Conservation (phyloP, 2,113 vertebrate genomes). For the Pandion haliaetus region DNA sequence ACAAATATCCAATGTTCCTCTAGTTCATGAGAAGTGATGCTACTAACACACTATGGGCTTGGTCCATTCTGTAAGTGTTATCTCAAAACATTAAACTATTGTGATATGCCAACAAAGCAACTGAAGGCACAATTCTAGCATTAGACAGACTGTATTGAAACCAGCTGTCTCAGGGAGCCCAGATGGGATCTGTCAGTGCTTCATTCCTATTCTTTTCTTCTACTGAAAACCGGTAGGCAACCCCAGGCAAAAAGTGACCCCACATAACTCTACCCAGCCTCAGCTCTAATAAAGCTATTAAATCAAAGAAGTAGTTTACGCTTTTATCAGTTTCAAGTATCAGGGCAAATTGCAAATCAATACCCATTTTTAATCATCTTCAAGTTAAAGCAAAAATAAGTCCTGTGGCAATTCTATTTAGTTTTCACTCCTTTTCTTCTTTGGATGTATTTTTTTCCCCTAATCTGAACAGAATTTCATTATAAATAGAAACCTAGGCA, state of each 20-base stretch:
- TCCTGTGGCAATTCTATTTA: slow-evolving; percentile 15
- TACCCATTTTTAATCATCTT: slow-evolving; percentile 47
- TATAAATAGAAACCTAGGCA: slow-evolving; percentile 26
- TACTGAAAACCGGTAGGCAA: slow-evolving; percentile 50
- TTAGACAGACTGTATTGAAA: slow-evolving; percentile 47
- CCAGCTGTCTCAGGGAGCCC: slow-evolving; percentile 42
- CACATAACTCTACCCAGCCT: slow-evolving; percentile 26
- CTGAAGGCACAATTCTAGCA: slow-evolving; percentile 29
- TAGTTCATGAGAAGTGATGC: background rate
- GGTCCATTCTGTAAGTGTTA: slow-evolving; percentile 13
- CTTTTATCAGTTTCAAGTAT: slow-evolving; percentile 47
- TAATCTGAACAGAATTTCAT: slow-evolving; percentile 29
- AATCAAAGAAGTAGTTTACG: background rate
- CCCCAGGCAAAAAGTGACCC: slow-evolving; percentile 45
- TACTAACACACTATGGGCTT: background rate
- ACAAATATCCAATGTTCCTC: background rate
- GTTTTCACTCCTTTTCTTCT: background rate
- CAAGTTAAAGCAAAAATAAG: slow-evolving; percentile 36
- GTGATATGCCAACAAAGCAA: slow-evolving; percentile 52
- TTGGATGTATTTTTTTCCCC: background rate
- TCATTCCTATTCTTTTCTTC: slow-evolving; percentile 56
- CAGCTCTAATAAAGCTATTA: slow-evolving; percentile 45
- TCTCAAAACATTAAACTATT: slow-evolving; percentile 38
- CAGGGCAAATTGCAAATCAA: slow-evolving; percentile 42
- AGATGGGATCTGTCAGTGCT: slow-evolving; percentile 62